These are phyloP conservation scores for Myotis davidii DNA, from an alignment of 2,113 vertebrate genomes.

Conservation along the genomic window DNA sequence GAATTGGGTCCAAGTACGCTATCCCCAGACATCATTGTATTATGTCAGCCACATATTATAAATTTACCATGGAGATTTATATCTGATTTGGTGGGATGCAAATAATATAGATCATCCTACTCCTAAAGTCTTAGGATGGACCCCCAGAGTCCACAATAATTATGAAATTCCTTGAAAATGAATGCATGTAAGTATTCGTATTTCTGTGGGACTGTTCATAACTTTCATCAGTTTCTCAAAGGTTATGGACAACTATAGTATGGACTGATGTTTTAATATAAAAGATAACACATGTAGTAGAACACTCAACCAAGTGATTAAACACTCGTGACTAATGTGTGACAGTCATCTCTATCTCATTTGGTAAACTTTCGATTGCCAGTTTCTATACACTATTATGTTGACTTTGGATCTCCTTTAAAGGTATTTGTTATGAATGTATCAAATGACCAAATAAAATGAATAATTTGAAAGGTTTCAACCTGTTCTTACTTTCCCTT, in stretches of 20 bases:
- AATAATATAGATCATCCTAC: not conserved
- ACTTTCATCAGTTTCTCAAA: not conserved
- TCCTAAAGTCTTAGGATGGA: not conserved
- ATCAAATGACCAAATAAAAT: not conserved
- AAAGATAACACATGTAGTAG: not conserved
- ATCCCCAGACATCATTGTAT: not conserved
- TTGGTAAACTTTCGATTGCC: not conserved
- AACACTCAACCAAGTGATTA: not conserved
- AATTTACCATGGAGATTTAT: not conserved
- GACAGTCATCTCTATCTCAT: not conserved
- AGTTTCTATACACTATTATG: not conserved
- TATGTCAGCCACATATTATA: not conserved
- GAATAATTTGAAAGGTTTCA: not conserved
- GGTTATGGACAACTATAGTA: not conserved
- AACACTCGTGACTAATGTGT: not conserved
- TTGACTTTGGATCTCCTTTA: not conserved
- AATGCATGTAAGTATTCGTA: not conserved
- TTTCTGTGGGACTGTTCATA: constrained; percentile 8
- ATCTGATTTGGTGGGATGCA: not conserved
- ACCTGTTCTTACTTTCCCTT: not conserved
- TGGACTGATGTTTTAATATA: not conserved
- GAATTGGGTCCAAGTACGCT: not conserved
- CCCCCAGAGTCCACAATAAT: not conserved
- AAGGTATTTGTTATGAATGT: not conserved
- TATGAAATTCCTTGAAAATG: constrained; percentile 3